These are phyloP conservation scores for Festucalex cinctus DNA, from an alignment of 2,113 vertebrate species.

Conservation along the genomic window DNA sequence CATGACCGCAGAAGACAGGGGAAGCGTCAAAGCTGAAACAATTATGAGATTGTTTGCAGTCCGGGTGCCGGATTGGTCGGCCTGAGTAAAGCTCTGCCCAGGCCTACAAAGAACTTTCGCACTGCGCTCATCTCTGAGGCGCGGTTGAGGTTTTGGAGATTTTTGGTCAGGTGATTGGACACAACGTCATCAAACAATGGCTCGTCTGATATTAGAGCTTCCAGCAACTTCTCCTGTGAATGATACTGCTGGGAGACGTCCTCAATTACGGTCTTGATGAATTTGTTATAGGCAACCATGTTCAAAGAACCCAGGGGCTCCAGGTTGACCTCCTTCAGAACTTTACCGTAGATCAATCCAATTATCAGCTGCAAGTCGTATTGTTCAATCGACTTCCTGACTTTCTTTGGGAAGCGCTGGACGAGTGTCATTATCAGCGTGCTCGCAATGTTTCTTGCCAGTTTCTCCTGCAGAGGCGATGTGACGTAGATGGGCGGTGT, in stretches of 20 bases:
- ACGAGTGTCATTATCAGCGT: slow-evolving; percentile 3
- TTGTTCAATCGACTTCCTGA: slow-evolving; percentile 1
- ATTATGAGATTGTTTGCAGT: neutral
- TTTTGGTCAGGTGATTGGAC: neutral
- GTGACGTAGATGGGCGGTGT: neutral
- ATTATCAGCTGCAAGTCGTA: slow-evolving; percentile 5
- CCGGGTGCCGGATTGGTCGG: neutral
- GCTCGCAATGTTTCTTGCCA: slow-evolving; percentile 1
- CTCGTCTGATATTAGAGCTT: neutral
- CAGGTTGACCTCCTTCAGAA: slow-evolving; percentile 6
- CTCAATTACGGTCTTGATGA: neutral
- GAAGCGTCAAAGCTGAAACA: neutral
- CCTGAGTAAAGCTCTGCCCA: slow-evolving; percentile 1
- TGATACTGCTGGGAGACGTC: neutral
- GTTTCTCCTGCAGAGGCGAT: neutral
- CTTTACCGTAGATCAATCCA: neutral
- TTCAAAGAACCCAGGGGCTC: neutral
- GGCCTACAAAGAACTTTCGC: neutral
- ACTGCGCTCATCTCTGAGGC: neutral
- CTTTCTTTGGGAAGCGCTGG: slow-evolving; percentile 7
- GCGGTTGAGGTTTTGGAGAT: neutral
- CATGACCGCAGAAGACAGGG: no score
- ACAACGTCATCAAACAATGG: neutral
- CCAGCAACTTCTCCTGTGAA: neutral
- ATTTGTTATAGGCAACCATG: slow-evolving; percentile 7